These are phyloP conservation scores for Isaurus tuberculatus DNA, from an alignment of 92 coral and sea anemone species.

Conservation along the genomic window DNA sequence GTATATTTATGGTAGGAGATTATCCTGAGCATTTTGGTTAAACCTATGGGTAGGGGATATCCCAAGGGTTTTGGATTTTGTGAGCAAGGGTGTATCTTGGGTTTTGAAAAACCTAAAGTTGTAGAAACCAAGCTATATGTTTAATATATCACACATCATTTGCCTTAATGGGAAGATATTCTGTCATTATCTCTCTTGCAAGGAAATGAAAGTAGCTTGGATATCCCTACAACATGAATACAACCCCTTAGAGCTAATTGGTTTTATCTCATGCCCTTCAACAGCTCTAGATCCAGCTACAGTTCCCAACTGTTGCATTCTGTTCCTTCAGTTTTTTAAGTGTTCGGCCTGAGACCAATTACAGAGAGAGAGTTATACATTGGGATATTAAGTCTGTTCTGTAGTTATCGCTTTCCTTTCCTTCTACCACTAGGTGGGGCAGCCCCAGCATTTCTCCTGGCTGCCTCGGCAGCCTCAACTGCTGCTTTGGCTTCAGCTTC, in stretches of 20 bases:
- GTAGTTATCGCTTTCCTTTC: slow-evolving; percentile 33
- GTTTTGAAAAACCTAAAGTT: no score
- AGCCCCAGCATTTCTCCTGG: slow-evolving; percentile 20
- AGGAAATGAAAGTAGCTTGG: no score
- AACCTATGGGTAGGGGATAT: no score
- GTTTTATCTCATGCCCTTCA: neutral
- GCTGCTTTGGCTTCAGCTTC: slow-evolving; percentile 42
- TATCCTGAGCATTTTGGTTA: no score
- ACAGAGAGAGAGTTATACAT: slow-evolving; percentile 14
- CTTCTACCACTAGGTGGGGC: slow-evolving; percentile 36
- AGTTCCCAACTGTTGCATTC: neutral
- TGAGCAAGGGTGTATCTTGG: no score
- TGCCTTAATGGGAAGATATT: no score
- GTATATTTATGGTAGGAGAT: no score
- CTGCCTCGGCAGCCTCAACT: slow-evolving; percentile 28
- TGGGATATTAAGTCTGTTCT: neutral
- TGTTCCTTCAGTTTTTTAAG: neutral
- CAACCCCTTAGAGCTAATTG: neutral
- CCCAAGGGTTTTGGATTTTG: no score
- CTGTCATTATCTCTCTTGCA: no score
- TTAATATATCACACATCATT: no score
- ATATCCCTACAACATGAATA: no score
- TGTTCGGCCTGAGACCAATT: slow-evolving; percentile 1
- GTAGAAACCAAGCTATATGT: no score
- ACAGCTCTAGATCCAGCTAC: neutral